Conservation (phyloP, 2,888 invertebrate genomes). For the Perdita meconis region DNA sequence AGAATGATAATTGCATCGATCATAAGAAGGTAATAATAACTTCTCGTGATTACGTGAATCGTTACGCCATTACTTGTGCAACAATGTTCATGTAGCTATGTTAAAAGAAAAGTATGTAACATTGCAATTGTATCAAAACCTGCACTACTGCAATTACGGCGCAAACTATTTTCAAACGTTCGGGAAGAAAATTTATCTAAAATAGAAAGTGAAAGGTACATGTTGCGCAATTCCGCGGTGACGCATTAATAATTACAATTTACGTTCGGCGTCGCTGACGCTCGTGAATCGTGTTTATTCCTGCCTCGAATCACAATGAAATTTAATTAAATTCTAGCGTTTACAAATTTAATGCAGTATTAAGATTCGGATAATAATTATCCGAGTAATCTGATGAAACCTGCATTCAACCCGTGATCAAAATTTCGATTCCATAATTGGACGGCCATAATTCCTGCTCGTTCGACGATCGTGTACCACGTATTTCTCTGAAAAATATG, state of each 20-base stretch:
- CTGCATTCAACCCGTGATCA: too few relatives aligned
- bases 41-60: not conserved
- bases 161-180: conserved; percentile 15
- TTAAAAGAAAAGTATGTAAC: conserved; percentile 12
- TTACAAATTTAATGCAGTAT: too few relatives aligned
- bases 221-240: conserved; percentile 28
- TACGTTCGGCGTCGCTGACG: conserved; percentile 15
- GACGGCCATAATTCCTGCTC: not conserved
- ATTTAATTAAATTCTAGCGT: not conserved
- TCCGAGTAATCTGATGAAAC: conserved; percentile 3
- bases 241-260: conserved; percentile 32
- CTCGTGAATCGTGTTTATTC: conserved; percentile 6
- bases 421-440: not conserved
- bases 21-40: not conserved
- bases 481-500: conserved; percentile 28
- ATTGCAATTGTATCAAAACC: conserved; percentile 29
- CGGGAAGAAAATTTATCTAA: conserved; percentile 45
- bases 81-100: not conserved
- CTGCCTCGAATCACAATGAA: not conserved
- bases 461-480: not conserved
- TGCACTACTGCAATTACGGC: conserved; percentile 2
- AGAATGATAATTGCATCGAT: not conserved
- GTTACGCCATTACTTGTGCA: not conserved
- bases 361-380: too few relatives aligned
- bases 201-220: conserved; percentile 52